phyloP scores from a whole-genome alignment of 2,888 invertebrate species.

The Atrina japonica region DNA sequence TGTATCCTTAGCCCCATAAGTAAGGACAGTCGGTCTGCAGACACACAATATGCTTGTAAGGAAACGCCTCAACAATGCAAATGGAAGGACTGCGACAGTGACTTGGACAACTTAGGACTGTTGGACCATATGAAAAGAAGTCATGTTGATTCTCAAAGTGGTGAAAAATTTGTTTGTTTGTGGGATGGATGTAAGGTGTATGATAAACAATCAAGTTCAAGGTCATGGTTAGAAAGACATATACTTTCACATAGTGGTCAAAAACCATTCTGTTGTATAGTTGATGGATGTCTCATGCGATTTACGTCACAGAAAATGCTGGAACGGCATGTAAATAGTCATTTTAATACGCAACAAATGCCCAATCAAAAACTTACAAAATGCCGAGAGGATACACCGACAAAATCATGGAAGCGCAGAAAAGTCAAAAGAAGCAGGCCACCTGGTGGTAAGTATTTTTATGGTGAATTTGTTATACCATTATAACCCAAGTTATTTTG shows the following conservation, averaged over 20 bases:
- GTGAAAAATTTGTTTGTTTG: constrained; percentile 92
- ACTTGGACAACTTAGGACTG: constrained; percentile 64
- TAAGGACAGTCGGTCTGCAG: constrained; percentile 53
- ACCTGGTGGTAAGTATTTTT: constrained; percentile 88
- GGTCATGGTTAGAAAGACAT: constrained; percentile 96
- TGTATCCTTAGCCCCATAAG: constrained; percentile 50
- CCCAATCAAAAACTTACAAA: constrained; percentile 81
- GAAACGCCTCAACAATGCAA: constrained; percentile 61
- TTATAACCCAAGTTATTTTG: not conserved
- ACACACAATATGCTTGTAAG: constrained; percentile 33
- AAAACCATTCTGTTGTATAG: constrained; percentile 97
- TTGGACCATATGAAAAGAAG: constrained; percentile 74
- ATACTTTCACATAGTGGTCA: constrained; percentile 94
- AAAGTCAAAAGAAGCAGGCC: constrained; percentile 92
- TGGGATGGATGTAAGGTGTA: constrained; percentile 98
- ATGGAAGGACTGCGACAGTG: constrained; percentile 76
- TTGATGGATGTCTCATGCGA: constrained; percentile 91
- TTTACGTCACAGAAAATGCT: constrained; percentile 84
- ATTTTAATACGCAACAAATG: constrained; percentile 86
- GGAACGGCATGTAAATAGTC: constrained; percentile 95
- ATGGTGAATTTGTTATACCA: not conserved
- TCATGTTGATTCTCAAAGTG: constrained; percentile 85
- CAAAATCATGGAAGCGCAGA: constrained; percentile 93
- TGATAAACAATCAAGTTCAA: constrained; percentile 93
- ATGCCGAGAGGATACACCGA: constrained; percentile 86